Conservation (phyloP, 2,888 invertebrate genomes). For the Thereva nobilitata region DNA sequence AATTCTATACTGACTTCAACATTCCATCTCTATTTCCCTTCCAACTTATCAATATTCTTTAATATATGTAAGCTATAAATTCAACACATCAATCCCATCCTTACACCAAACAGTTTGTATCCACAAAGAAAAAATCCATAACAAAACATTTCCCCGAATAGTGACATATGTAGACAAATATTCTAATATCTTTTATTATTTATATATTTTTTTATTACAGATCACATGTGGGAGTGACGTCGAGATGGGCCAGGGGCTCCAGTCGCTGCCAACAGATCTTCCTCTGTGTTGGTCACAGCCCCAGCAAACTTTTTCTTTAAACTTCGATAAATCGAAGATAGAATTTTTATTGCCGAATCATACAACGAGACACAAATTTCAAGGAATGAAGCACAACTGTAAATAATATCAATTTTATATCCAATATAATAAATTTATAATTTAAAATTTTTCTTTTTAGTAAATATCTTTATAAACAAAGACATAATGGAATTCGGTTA, state of each 20-base stretch:
- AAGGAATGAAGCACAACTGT: conserved; percentile 38
- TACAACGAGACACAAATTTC: conserved; percentile 40
- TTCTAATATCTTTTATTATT: conserved; percentile 10
- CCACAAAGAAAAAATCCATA: too few species aligned
- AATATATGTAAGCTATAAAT: too few species aligned
- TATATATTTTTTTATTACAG: conserved; percentile 42
- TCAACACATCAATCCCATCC: too few species aligned
- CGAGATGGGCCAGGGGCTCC: conserved; percentile 50
- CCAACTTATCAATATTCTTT: too few species aligned
- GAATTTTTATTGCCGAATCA: conserved; percentile 14
- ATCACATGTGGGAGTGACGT: conserved; percentile 48
- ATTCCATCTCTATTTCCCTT: too few species aligned
- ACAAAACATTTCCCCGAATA: too few species aligned
- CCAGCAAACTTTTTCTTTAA: conserved; percentile 46
- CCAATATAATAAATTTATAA: neutral
- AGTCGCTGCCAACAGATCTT: conserved; percentile 46
- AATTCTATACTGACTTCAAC: too few species aligned
- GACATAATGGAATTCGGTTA: conserved; percentile 58
- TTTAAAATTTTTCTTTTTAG: conserved; percentile 43
- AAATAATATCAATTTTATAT: neutral
- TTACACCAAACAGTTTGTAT: too few species aligned
- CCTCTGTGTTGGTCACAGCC: conserved; percentile 48
- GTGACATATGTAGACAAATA: conserved; percentile 4
- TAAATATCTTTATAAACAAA: conserved; percentile 54
- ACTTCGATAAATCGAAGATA: conserved; percentile 45